These are phyloP conservation scores for Sebastes matsubarae DNA, from an alignment of 2,797 vertebrate genomes.

Conservation along the genomic window DNA sequence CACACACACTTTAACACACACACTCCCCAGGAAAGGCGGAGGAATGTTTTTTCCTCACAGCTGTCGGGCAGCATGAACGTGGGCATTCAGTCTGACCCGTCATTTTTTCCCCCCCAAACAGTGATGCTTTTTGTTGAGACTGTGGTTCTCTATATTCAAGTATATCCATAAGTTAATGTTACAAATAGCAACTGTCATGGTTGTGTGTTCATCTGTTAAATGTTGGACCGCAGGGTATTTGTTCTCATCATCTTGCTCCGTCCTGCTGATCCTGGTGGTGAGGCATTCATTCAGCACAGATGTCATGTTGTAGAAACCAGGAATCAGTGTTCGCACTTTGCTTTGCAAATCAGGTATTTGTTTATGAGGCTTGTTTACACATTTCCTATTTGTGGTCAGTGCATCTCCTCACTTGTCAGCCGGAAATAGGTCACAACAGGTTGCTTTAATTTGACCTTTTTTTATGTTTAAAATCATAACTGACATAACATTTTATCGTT, in stretches of 20 bases:
- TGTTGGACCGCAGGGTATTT: not conserved
- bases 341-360: conserved; percentile 56
- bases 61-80: conserved; percentile 31
- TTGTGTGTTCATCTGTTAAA: not conserved
- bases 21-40: not conserved
- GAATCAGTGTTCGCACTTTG: conserved; percentile 35
- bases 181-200: not conserved
- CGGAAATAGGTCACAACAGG: not conserved
- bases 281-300: not conserved
- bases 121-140: not conserved
- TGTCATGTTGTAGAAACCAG: not conserved
- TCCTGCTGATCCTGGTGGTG: not conserved
- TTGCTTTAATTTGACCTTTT: not conserved
- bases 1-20: not conserved
- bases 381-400: conserved; percentile 21
- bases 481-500: not conserved
- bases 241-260: not conserved
- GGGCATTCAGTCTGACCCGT: not conserved
- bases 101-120: not conserved
- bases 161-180: not conserved
- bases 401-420: not conserved
- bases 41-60: conserved; percentile 31
- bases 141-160: not conserved
- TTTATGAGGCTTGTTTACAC: conserved; percentile 10
- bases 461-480: not conserved